Evolutionary conservation across 2,888 invertebrate species (phyloP).

Genomic region (Melitaea athalia): DNA sequence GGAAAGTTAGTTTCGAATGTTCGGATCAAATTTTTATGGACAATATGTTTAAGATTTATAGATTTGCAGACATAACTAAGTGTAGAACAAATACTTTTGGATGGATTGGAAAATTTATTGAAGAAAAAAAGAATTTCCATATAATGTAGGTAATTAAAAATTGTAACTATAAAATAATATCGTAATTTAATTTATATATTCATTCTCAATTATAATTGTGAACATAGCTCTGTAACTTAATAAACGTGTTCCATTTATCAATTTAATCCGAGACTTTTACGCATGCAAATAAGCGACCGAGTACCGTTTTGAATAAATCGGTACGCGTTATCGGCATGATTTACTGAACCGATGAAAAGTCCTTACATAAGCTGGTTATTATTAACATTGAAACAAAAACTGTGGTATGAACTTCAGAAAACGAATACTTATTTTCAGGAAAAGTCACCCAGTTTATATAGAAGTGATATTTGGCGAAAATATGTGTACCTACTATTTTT

Average conservation of each 20-base stretch:
- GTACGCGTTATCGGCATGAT: constrained; percentile 7
- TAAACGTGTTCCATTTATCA: constrained; percentile 3
- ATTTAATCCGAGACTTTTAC: constrained; percentile 8
- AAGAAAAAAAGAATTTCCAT: too few relatives aligned
- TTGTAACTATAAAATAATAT: not conserved
- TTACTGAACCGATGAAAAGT: not conserved
- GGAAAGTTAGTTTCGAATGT: too few relatives aligned
- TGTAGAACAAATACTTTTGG: too few relatives aligned
- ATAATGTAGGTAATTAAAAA: not conserved
- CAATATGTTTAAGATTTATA: too few relatives aligned
- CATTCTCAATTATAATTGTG: not conserved
- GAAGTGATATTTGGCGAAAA: too few relatives aligned
- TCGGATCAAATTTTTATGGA: too few relatives aligned
- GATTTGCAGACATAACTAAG: too few relatives aligned
- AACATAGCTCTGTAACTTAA: not conserved
- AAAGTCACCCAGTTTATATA: too few relatives aligned
- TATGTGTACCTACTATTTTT: too few relatives aligned
- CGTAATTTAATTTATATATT: not conserved
- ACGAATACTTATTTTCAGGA: too few relatives aligned
- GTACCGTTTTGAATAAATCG: constrained; percentile 24
- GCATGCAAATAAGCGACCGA: constrained; percentile 24
- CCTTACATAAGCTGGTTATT: not conserved
- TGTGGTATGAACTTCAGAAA: not conserved
- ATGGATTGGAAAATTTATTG: too few relatives aligned
- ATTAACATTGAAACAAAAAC: not conserved